Percentiles rank a stretch among this genome's conserved stretches.
Evolutionary conservation across 35 echinoderm and acorn worm species (phyloP).

Genomic region (Diadema setosum): DNA sequence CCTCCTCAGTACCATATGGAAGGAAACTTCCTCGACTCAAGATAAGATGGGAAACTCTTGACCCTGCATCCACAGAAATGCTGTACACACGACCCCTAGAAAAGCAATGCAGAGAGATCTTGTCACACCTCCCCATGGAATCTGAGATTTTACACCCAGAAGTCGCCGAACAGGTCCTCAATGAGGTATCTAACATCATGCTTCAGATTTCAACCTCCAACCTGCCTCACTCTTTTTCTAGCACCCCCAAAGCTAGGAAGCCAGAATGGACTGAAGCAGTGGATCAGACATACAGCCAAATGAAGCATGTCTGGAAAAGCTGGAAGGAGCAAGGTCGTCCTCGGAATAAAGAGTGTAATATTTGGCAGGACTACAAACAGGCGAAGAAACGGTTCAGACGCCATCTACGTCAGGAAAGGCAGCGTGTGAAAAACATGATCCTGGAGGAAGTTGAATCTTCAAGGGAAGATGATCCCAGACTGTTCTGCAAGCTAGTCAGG

Average conservation of each 20-base stretch:
- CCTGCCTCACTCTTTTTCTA: neutral
- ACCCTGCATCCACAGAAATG: neutral
- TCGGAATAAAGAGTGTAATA: neutral
- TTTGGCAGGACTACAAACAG: neutral
- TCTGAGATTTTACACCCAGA: neutral
- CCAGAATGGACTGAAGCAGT: too few species aligned
- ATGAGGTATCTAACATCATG: neutral
- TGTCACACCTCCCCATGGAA: neutral
- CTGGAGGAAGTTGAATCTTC: neutral
- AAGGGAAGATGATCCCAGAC: neutral
- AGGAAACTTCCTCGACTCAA: neutral
- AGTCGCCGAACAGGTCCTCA: neutral
- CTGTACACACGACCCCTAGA: neutral
- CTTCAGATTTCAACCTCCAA: neutral
- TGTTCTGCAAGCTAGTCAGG: neutral
- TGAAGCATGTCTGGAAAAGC: neutral
- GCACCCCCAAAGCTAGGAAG: too few species aligned
- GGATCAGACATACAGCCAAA: neutral
- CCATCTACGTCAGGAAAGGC: neutral
- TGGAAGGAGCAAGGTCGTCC: neutral
- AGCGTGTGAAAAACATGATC: neutral
- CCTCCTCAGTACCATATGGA: neutral
- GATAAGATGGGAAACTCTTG: neutral
- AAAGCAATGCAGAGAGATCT: neutral
- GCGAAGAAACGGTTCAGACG: neutral